A percentile compares a stretch with the other conserved stretches of the same genome.
Evolutionary conservation across 1,140 invertebrate species (phyloP).

Genomic region (Bombus pascuorum): DNA sequence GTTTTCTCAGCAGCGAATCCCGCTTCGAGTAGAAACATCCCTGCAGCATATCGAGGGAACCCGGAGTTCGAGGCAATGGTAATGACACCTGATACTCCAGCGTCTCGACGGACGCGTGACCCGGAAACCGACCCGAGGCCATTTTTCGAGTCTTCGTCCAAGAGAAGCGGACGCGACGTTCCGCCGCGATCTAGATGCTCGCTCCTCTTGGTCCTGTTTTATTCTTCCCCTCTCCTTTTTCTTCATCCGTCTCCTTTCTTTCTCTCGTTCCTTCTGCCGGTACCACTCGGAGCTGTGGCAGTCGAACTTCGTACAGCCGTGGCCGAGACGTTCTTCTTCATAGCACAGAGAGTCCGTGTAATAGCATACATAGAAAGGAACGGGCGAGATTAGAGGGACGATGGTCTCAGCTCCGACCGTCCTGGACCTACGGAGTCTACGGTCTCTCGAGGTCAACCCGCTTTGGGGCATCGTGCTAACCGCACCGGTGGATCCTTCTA

Average conservation of each 20-base stretch:
- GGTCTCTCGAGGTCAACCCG: conserved; percentile 78
- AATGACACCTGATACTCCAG: conserved; percentile 76
- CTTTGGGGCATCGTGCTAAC: conserved; percentile 82
- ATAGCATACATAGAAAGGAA: conserved; percentile 42
- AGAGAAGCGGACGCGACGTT: conserved; percentile 59
- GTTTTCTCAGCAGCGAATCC: conserved; percentile 58
- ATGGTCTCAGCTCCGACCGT: conserved; percentile 64
- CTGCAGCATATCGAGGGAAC: conserved; percentile 43
- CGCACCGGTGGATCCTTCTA: conserved; percentile 75
- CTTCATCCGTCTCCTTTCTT: background rate
- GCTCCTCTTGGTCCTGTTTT: conserved; percentile 44
- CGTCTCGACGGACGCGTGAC: conserved; percentile 73
- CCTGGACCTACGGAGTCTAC: conserved; percentile 62
- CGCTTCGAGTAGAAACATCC: conserved; percentile 53
- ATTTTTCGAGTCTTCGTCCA: conserved; percentile 68
- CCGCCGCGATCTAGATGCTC: conserved; percentile 68
- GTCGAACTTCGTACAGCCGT: conserved; percentile 41
- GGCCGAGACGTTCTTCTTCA: conserved; percentile 33
- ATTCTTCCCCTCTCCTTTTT: background rate
- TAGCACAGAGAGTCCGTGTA: conserved; percentile 35
- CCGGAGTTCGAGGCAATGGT: conserved; percentile 62
- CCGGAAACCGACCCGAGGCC: conserved; percentile 73
- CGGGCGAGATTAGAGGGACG: conserved; percentile 68
- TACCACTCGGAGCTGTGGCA: background rate
- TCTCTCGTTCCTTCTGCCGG: background rate